Evolutionary conservation across 2,113 vertebrate species (phyloP).

Genomic region (Gambusia holbrooki): DNA sequence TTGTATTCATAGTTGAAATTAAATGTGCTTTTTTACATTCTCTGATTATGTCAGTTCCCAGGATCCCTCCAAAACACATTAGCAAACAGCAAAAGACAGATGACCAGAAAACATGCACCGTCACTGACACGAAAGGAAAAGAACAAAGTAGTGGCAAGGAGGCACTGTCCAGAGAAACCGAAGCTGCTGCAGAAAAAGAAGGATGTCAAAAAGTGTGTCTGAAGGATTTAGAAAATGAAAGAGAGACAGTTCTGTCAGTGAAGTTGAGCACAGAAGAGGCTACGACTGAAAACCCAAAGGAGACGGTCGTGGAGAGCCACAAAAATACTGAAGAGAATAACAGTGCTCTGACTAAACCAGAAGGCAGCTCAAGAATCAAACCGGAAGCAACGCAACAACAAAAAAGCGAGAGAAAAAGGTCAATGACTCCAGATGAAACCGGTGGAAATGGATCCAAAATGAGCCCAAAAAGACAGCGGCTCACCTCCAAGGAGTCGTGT

Average conservation of each 20-base stretch:
- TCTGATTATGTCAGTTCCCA: constrained; percentile 21
- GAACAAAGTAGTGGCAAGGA: background rate
- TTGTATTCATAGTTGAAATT: background rate
- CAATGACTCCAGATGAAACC: background rate
- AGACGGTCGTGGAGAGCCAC: background rate
- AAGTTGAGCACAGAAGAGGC: constrained; percentile 3
- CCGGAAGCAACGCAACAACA: background rate
- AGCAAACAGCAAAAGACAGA: background rate
- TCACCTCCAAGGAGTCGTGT: background rate
- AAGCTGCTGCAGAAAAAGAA: background rate
- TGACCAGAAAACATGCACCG: background rate
- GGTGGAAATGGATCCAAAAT: background rate
- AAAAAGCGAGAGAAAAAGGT: constrained; percentile 7
- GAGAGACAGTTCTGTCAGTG: background rate
- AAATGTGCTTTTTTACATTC: background rate
- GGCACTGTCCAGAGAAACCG: background rate
- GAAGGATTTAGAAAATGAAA: background rate
- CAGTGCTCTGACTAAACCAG: background rate
- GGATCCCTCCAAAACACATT: background rate
- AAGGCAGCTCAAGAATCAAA: background rate
- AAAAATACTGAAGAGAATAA: background rate
- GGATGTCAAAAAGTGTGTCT: background rate
- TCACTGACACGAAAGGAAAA: background rate
- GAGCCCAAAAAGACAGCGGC: background rate
- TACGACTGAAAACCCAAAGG: background rate